Evolutionary conservation across 2,113 vertebrate genomes (phyloP), one percentile per base, ranked within the genome.

Genomic region (Neodontobutis hainanensis): DNA sequence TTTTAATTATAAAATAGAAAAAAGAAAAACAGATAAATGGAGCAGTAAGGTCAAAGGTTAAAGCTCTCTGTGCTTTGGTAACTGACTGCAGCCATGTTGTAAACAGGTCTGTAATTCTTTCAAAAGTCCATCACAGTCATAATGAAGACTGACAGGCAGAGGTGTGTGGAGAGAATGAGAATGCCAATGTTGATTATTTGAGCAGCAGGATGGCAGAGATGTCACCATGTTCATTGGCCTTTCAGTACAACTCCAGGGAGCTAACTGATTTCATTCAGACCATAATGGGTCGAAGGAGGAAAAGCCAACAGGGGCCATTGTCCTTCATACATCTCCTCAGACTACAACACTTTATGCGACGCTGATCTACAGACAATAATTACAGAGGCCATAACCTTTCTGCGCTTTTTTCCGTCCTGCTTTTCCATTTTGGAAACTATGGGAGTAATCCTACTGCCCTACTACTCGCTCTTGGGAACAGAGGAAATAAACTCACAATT

Each of bases 181-280:
- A 86, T 87, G 89, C 81, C 90, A 86, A 75, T 77, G 83, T 74
- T 70, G 77, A 90, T 92, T 91, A 91, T 74, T 63, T 69, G 80
- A 71, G 75, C 51, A 27, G 70, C 75, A 51, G 73, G 67, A 61
- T 56, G 49, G 74, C 45, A 14, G 55, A 60, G 74, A 84, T 61
- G 81, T 78, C 32, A 59, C 80, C 70, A 38, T 77, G 72, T 70
- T 84, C 78, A 78, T 83, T 81, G 84, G 85, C 81, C 76, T 84
- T 73, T 87, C 71, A 63, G 85, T 71, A 62, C 60, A 61, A 40
- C 80, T 83, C 79, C 49, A 53, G 73, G 75, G 73, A 85, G 77
- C 69, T 90, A 89, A 92, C 88, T 91, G 88, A 91, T 91, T 91
- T 77, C 76, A 88, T 89, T 92, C 81, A 82, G 65, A 68, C 52